Evolutionary conservation across 2,888 invertebrate species (phyloP).

Genomic region (Congeria kusceri): DNA sequence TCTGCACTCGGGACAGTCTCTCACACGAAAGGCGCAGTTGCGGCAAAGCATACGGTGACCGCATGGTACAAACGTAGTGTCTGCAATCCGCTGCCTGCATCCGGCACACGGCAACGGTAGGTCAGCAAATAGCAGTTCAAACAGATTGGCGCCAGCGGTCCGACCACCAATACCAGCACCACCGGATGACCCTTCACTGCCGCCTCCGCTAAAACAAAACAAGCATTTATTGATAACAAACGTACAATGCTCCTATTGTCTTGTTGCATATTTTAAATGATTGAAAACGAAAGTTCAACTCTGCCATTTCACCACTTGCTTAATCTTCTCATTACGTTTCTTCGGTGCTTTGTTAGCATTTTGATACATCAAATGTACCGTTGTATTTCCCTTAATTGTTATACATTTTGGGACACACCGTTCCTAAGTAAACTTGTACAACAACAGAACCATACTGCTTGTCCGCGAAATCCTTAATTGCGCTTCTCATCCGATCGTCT

Average conservation of each 20-base stretch:
- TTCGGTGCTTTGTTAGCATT: too few species aligned
- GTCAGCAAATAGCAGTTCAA: conserved; percentile 9
- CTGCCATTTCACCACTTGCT: neutral
- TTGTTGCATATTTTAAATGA: too few species aligned
- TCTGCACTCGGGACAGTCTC: conserved; percentile 22
- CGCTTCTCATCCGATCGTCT: conserved; percentile 52
- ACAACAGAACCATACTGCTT: conserved; percentile 47
- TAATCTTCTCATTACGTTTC: neutral
- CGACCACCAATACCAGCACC: conserved; percentile 1
- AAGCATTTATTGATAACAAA: too few species aligned
- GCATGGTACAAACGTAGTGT: conserved; percentile 20
- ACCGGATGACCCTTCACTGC: neutral
- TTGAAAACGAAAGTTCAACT: too few species aligned
- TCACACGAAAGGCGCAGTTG: conserved; percentile 19
- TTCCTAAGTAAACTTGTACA: too few species aligned
- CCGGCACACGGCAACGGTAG: conserved; percentile 11
- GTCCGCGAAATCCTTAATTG: conserved; percentile 48
- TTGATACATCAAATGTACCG: too few species aligned
- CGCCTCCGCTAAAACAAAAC: neutral
- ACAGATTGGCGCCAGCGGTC: conserved; percentile 12
- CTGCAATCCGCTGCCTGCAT: conserved; percentile 12
- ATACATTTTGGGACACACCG: too few species aligned
- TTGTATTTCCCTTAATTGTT: too few species aligned
- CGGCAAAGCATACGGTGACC: conserved; percentile 20
- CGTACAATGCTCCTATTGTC: too few species aligned